Base-by-base conservation (phyloP, 2,113 vertebrate genomes). In the Psilopsiagon aymara region DNA sequence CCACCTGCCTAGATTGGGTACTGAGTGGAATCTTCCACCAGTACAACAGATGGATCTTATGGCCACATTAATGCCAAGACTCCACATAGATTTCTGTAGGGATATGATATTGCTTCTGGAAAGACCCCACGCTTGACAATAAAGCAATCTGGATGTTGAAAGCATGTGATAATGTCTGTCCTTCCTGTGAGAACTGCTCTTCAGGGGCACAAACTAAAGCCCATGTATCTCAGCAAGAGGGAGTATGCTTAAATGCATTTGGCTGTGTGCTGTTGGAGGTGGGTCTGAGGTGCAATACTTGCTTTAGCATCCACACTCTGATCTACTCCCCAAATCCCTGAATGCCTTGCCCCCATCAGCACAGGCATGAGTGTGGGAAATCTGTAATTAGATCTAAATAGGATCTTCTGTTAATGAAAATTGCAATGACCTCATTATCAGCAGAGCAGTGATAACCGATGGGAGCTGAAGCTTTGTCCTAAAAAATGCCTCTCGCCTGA, bases 341-440 rank as follows among this genome's bases (percentile, higher is more conserved):
- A 52, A 66, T 70, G 82, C 66, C 46, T 51, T 78, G n/a, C 64
- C 74, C 28, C 28, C 17, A 37, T 28, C 66, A 63, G 24, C 24
- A 44, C 41, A 37, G 46, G 28, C 51, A 49, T 3, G 12, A 84
- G 16, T 29, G 8, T 0, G 5, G 31, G 41, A 84, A 63, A 95
- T 85, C 60, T 92, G 69, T 92, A 82, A 94, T 92, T 86, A 82
- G 62, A 92, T 95, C 90, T 86, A 90, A 87, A 84, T 78, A 82
- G 46, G 28, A 78, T 92, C 73, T 86, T 91, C 62, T 67, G 46
- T 66, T 75, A 60, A 91, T 70, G 89, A 52, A 91, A 86, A 75
- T 47, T 33, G 52, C 74, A 94, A 33, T 35, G 62, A 78, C 62
- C n/a, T 17, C 60, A 35, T 53, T 75, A 82, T 60, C 52, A 55